Conservation (phyloP, 2,888 invertebrate species). For the Xanthorhoe designata region DNA sequence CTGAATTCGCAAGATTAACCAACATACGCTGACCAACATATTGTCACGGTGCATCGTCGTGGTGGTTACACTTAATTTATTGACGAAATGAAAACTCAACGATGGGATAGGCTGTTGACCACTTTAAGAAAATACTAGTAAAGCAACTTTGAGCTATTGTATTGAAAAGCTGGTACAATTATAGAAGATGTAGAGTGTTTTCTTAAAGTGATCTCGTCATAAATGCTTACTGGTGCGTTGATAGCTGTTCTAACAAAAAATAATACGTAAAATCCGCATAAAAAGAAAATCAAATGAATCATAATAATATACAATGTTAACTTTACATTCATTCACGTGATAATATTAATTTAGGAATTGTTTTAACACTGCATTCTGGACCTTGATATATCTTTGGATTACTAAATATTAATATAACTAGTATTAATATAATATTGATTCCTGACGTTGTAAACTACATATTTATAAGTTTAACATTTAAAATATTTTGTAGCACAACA, state of each 20-base stretch:
- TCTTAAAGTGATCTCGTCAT: constrained; percentile 34
- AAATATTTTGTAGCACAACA: not conserved
- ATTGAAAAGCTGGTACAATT: not conserved
- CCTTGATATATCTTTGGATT: constrained; percentile 38
- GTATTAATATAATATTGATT: constrained; percentile 27
- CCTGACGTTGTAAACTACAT: constrained; percentile 6
- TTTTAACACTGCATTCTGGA: constrained; percentile 47
- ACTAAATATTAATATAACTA: constrained; percentile 9
- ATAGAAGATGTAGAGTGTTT: too few relatives aligned
- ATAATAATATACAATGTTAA: constrained; percentile 46
- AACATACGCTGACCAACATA: too few relatives aligned
- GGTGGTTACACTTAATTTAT: too few relatives aligned
- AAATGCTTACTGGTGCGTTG: constrained; percentile 44
- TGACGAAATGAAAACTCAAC: not conserved
- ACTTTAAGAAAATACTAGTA: constrained; percentile 25
- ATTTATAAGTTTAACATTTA: constrained; percentile 4
- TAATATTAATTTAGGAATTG: constrained; percentile 53
- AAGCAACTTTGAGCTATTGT: not conserved
- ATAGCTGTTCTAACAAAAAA: constrained; percentile 35
- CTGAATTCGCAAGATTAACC: too few relatives aligned
- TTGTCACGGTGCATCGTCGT: too few relatives aligned
- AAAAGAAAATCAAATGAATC: constrained; percentile 50
- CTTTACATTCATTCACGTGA: constrained; percentile 50
- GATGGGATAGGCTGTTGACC: constrained; percentile 36
- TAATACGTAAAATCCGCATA: constrained; percentile 46